A percentile compares a stretch with the other conserved stretches of the same genome.
Evolutionary conservation across 2,113 vertebrate genomes (phyloP).

Genomic region (Plestiodon gilberti): DNA sequence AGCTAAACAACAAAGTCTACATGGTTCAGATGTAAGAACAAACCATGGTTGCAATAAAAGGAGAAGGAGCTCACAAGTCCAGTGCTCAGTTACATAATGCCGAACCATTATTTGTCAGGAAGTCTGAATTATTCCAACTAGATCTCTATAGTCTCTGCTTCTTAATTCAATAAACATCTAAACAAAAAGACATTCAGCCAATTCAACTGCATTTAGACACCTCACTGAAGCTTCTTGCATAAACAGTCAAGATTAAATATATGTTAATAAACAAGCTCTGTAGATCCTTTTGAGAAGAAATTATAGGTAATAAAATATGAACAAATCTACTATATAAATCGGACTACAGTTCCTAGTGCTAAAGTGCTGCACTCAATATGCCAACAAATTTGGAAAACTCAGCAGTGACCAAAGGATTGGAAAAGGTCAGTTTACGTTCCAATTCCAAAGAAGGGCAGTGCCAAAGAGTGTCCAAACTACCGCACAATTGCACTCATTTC

Average conservation of each 20-base stretch:
- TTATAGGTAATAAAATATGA: not conserved
- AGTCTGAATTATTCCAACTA: not conserved
- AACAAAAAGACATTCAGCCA: accelerated
- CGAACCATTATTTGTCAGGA: not conserved
- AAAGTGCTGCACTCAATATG: too few species aligned
- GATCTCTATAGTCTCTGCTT: too few species aligned
- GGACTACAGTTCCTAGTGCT: not conserved
- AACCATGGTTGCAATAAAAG: not conserved
- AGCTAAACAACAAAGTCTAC: not conserved
- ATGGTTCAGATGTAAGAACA: not conserved
- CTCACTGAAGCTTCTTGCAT: not conserved
- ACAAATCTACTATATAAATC: not conserved
- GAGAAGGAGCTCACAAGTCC: too few species aligned
- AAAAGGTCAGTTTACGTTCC: too few species aligned
- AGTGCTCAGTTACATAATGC: too few species aligned
- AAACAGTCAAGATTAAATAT: not conserved
- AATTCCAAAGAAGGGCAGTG: too few species aligned
- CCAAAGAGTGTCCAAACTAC: too few species aligned
- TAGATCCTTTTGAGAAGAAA: not conserved
- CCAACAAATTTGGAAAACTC: too few species aligned
- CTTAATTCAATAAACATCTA: accelerated
- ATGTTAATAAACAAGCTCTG: not conserved
- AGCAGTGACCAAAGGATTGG: too few species aligned
- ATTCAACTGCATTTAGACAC: not conserved
- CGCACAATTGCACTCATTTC: too few species aligned